These are phyloP conservation scores for Ditylenchus dipsaci DNA, from an alignment of 1,140 invertebrate genomes.

Conservation along the genomic window DNA sequence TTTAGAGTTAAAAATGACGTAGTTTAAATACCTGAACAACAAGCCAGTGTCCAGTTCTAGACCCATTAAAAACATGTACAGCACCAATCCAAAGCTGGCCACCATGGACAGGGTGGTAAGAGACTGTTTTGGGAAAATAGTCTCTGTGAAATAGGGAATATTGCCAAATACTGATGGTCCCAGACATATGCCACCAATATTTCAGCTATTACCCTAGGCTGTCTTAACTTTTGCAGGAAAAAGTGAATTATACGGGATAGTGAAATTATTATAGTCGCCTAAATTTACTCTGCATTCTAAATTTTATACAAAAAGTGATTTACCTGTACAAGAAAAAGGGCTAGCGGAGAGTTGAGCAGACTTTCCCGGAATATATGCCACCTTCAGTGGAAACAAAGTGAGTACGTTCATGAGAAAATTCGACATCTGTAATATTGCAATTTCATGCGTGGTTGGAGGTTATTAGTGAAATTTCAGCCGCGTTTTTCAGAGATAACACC, in stretches of 20 bases:
- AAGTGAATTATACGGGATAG: constrained; percentile 14
- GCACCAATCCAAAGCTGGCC: constrained; percentile 19
- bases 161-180: constrained; percentile 20
- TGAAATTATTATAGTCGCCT: constrained; percentile 19
- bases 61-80: constrained; percentile 45
- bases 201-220: constrained; percentile 20
- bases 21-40: constrained; percentile 9
- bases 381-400: constrained; percentile 12
- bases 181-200: constrained; percentile 17
- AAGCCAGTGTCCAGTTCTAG: constrained; percentile 40
- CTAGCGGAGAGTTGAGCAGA: constrained; percentile 3
- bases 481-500: no score
- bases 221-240: constrained; percentile 9
- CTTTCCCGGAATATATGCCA: constrained; percentile 17
- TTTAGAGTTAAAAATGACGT: not conserved
- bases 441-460: no score
- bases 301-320: not conserved
- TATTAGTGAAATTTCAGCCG: no score
- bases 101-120: constrained; percentile 34
- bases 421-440: not conserved
- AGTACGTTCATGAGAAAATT: not conserved
- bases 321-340: constrained; percentile 22
- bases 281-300: not conserved
- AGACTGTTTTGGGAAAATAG: constrained; percentile 33
- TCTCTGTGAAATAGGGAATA: constrained; percentile 28